Evolutionary conservation across 2,888 invertebrate genomes (phyloP).

Genomic region (Nomada lathburiana): DNA sequence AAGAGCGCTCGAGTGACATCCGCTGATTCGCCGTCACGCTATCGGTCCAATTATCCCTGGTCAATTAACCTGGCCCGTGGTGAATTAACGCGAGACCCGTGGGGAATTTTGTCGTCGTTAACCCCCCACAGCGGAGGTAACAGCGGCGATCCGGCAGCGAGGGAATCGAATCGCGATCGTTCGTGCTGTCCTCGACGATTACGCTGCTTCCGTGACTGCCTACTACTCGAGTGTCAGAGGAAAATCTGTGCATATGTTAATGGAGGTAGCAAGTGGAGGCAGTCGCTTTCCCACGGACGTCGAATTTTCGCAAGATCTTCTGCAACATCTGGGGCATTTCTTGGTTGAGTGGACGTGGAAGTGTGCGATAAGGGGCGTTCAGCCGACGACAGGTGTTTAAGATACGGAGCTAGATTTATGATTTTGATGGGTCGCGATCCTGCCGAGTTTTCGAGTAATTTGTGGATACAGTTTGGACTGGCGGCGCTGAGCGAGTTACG

Average conservation of each 20-base stretch:
- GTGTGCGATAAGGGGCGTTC: neutral
- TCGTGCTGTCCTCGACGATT: neutral
- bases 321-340: neutral
- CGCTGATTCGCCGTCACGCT: constrained; percentile 59
- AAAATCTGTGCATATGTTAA: neutral
- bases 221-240: neutral
- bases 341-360: neutral
- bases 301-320: constrained; percentile 12
- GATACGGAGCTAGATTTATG: neutral
- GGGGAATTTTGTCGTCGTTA: constrained; percentile 68
- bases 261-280: neutral
- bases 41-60: constrained; percentile 71
- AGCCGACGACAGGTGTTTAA: neutral
- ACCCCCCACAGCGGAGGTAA: constrained; percentile 66
- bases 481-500: too few relatives aligned
- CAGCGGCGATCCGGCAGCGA: constrained; percentile 23
- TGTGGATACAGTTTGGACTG: neutral
- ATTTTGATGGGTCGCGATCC: neutral
- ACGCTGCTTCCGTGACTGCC: neutral
- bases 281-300: constrained; percentile 26
- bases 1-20: constrained; percentile 31
- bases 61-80: constrained; percentile 68
- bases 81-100: constrained; percentile 60
- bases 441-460: neutral
- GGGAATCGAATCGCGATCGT: constrained; percentile 42